Conservation (phyloP, 2,888 invertebrate species). For the Nomada lathburiana region DNA sequence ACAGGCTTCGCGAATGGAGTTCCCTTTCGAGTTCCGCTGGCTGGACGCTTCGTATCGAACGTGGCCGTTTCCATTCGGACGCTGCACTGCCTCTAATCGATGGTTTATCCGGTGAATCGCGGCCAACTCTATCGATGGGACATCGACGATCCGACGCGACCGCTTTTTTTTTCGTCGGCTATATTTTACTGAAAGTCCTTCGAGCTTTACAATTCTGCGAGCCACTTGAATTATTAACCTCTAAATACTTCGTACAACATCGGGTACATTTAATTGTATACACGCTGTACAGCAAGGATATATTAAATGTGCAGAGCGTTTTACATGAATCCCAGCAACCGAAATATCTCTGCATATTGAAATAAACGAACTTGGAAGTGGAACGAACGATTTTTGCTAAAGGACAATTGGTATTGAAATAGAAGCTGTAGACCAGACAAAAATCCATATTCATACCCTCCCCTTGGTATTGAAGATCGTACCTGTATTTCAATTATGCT, state of each 20-base stretch:
- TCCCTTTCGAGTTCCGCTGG: not conserved
- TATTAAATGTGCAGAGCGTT: not conserved
- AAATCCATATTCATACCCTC: not conserved
- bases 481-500: too few species aligned
- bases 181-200: not conserved
- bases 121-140: not conserved
- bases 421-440: not conserved
- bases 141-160: not conserved
- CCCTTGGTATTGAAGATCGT: too few species aligned
- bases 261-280: too few species aligned
- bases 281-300: too few species aligned
- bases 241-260: not conserved
- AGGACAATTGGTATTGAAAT: not conserved
- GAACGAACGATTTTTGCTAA: not conserved
- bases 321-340: too few species aligned
- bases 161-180: not conserved
- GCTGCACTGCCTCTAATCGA: constrained; percentile 12
- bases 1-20: constrained; percentile 11
- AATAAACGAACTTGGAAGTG: not conserved
- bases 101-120: constrained; percentile 10
- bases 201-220: not conserved
- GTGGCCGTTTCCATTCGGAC: not conserved
- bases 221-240: not conserved
- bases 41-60: constrained; percentile 2
- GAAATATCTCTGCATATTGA: not conserved